phyloP scores from a whole-genome alignment of 2,797 vertebrate species.

The Anas georgica region DNA sequence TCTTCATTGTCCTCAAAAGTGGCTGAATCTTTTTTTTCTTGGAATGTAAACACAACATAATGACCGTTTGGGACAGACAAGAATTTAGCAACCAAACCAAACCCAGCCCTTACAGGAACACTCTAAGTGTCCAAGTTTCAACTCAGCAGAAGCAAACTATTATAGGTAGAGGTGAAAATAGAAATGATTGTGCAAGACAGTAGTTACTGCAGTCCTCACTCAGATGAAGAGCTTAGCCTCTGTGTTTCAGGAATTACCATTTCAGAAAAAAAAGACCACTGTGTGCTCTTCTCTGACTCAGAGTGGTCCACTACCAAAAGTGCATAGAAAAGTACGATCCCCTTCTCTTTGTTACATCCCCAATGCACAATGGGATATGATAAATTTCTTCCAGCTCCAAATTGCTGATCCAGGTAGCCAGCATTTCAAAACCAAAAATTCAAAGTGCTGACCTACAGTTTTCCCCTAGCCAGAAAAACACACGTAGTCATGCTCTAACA shows the following conservation, averaged over 20 bases:
- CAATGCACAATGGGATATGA: rapidly evolving
- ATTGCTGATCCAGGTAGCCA: not conserved
- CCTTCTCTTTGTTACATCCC: not conserved
- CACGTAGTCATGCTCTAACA: rapidly evolving
- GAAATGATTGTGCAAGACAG: not conserved
- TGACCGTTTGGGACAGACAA: not conserved
- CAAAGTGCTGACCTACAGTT: not conserved
- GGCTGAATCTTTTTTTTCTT: not conserved
- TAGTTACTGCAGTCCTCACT: not conserved
- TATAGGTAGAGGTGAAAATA: not conserved
- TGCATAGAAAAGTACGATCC: rapidly evolving
- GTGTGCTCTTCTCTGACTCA: not conserved
- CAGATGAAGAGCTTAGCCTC: rapidly evolving
- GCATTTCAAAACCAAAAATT: not conserved
- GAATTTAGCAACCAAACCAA: not conserved
- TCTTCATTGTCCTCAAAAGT: not conserved
- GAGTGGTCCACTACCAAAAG: not conserved
- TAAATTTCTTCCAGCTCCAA: not conserved
- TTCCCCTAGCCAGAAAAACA: not conserved
- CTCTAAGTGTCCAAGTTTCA: rapidly evolving
- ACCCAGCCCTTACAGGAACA: not conserved
- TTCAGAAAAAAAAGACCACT: not conserved
- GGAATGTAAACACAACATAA: not conserved
- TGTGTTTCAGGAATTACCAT: not conserved
- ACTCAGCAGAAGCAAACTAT: not conserved